Base-by-base conservation (phyloP, 2,797 vertebrate species). In the Yasuhikotakia modesta region DNA sequence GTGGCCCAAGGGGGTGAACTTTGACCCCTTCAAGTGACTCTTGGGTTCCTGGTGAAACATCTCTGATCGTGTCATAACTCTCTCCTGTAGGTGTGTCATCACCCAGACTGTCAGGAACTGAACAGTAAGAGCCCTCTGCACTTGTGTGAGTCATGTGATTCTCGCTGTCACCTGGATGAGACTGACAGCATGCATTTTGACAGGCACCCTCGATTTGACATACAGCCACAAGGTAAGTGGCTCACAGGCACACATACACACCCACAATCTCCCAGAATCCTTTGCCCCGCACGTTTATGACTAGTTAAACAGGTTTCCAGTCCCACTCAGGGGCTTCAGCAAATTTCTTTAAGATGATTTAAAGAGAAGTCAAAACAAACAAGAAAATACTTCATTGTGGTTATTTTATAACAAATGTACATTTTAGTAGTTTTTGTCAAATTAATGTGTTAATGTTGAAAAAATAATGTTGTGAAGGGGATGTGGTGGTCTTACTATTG, bases 91-190 rank as follows among this genome's bases (percentile, higher is more conserved):
- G 95, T 96, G 86, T 99, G 97, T 84, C 96, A 96, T 87, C 96
- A 95, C 43, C 86, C 89, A 0, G 94, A 95, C 83, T 97, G 96
- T 88, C 95, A 87, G 88, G 94, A 93, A 87, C 92, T 96, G 90
- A 96, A 94, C 87, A 83, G 13, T 86, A 92, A 91, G 75, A 87
- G 90, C 65, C 95, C 97, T 21, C 93, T 96, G 69, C 94, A 93
- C 90, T 92, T 96, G 86, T 96, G 96, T 55, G 95, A 96, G 90
- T 93, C 91, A 91, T 97, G 96, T 73, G 95, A 97, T 91, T 81
- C 93, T 55, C 93, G 87, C 86, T 92, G 94, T 88, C 96, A 97
- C 87, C 91, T 90, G 17, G 90, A 91, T 81, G 91, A 88, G 82
- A 82, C 86, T 12, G 89, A 91, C 89, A 79, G 90, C 87, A 95